phyloP scores from a whole-genome alignment of 2,113 vertebrate genomes.

The Takifugu flavidus region DNA sequence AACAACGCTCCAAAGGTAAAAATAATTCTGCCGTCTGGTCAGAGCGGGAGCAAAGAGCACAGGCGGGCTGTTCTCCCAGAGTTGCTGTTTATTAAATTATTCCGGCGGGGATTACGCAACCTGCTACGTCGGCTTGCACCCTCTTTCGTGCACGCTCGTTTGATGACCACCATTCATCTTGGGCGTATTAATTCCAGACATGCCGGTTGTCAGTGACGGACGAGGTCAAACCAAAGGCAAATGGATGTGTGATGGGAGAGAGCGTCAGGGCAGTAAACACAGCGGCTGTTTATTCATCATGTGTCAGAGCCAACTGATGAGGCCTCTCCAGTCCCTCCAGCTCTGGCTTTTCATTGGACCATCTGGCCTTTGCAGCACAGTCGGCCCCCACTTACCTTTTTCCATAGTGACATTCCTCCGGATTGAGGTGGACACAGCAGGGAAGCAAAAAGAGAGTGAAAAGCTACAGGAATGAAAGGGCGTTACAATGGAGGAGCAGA shows the following conservation, averaged over 20 bases:
- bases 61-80: slow-evolving; percentile 19
- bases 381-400: slow-evolving; percentile 20
- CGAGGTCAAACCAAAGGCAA: slow-evolving; percentile 49
- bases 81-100: slow-evolving; percentile 30
- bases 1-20: slow-evolving; percentile 29
- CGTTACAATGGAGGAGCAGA: slow-evolving; percentile 49
- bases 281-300: slow-evolving; percentile 54
- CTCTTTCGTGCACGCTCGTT: slow-evolving; percentile 10
- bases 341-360: slow-evolving; percentile 47
- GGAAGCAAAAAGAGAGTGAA: slow-evolving; percentile 14
- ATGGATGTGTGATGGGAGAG: slow-evolving; percentile 15
- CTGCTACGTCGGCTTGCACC: slow-evolving; percentile 17
- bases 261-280: slow-evolving; percentile 19
- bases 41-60: neutral
- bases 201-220: slow-evolving; percentile 24
- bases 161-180: slow-evolving; percentile 28
- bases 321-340: slow-evolving; percentile 48
- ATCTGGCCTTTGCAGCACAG: slow-evolving; percentile 52
- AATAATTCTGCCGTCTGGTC: slow-evolving; percentile 15
- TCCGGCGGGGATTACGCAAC: slow-evolving; percentile 43
- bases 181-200: slow-evolving; percentile 12
- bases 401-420: slow-evolving; percentile 25
- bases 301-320: slow-evolving; percentile 43
- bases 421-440: slow-evolving; percentile 36
- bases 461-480: slow-evolving; percentile 26